Conservation (phyloP, 2,888 invertebrate species). For the Eulithis prunata region DNA sequence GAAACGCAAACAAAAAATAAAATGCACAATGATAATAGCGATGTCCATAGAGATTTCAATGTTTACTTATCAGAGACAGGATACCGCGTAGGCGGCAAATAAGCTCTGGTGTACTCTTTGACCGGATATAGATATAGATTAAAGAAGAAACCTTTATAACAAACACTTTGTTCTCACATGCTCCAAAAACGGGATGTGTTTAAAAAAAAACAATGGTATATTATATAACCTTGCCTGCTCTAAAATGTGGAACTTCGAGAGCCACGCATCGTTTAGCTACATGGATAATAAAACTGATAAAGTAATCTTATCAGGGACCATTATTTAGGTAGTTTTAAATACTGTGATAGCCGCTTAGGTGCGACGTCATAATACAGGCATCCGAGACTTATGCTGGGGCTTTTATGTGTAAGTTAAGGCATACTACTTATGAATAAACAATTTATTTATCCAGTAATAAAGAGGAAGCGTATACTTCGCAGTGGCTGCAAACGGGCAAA, state of each 20-base stretch:
- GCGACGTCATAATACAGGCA: background rate
- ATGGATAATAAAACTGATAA: conserved; percentile 1
- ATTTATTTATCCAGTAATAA: too few species aligned
- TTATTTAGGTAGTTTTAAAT: conserved; percentile 8
- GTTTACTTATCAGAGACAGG: conserved; percentile 11
- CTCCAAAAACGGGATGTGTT: too few species aligned
- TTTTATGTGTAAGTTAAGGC: too few species aligned
- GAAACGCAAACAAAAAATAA: background rate
- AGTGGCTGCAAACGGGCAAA: too few species aligned
- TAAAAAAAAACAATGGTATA: too few species aligned
- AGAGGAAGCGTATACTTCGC: too few species aligned
- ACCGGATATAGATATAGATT: background rate
- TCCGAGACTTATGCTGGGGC: too few species aligned
- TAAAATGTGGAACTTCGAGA: too few species aligned
- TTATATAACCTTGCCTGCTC: too few species aligned
- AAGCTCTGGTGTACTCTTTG: conserved; percentile 8
- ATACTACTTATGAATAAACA: too few species aligned
- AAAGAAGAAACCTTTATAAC: too few species aligned
- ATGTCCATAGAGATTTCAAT: conserved; percentile 8
- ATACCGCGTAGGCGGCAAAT: conserved; percentile 16
- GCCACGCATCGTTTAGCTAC: background rate
- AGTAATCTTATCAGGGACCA: conserved; percentile 1
- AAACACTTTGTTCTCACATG: too few species aligned
- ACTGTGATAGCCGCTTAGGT: background rate
- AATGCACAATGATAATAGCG: background rate